A percentile compares a stretch with the other conserved stretches of the same genome.
Evolutionary conservation across 2,797 vertebrate genomes (phyloP).

Genomic region (Scarus forsteni): DNA sequence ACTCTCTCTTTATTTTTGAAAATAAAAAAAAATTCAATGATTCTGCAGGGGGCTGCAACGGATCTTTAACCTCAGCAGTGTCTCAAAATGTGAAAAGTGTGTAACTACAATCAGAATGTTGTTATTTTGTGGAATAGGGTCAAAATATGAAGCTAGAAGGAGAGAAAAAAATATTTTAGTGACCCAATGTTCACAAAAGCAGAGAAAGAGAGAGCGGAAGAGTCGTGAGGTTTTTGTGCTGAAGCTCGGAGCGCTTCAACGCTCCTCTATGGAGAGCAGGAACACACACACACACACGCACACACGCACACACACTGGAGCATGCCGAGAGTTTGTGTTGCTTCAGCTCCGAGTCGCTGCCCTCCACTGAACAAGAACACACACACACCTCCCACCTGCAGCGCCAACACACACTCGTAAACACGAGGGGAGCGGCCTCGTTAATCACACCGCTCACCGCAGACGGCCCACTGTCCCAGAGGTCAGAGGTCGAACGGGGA

Average conservation of each 20-base stretch:
- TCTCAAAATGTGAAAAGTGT: too few species aligned
- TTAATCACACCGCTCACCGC: constrained; percentile 36
- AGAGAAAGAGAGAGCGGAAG: not conserved
- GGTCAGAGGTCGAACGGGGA: constrained; percentile 35
- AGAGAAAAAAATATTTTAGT: too few species aligned
- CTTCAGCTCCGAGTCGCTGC: constrained; percentile 24
- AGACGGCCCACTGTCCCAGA: constrained; percentile 10
- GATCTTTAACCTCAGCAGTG: too few species aligned
- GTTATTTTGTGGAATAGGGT: too few species aligned
- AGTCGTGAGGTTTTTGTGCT: constrained; percentile 7
- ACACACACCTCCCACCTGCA: constrained; percentile 32
- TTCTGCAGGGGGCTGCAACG: too few species aligned
- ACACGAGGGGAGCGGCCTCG: constrained; percentile 1
- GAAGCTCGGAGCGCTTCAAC: constrained; percentile 33
- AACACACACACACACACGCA: constrained; percentile 17
- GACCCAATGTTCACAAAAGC: not conserved
- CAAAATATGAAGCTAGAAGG: too few species aligned
- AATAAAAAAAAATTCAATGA: too few species aligned
- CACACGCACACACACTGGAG: constrained; percentile 7
- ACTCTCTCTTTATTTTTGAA: too few species aligned
- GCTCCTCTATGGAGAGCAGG: constrained; percentile 31
- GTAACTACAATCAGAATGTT: too few species aligned
- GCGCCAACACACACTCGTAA: constrained; percentile 13
- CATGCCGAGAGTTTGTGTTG: constrained; percentile 54
- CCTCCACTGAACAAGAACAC: constrained; percentile 36